Evolutionary conservation across 2,113 vertebrate genomes (phyloP), one percentile per base, ranked within the genome.

Genomic region (Spizaetus ornatus): DNA sequence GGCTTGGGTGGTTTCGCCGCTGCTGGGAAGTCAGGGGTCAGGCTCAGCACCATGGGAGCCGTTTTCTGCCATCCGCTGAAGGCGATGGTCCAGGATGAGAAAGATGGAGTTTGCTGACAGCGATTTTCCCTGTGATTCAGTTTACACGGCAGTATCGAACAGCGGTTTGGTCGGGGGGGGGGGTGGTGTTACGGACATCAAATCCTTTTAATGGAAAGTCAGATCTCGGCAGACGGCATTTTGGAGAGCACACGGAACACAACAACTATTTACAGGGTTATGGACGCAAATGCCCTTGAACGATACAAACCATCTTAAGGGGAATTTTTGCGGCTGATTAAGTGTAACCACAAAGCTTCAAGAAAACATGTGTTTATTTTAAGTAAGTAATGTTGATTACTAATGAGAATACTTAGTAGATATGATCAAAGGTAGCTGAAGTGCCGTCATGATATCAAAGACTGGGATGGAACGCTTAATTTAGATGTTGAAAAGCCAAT

Each of bases 341-440:
- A 97, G 97, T 0, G 47, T 94, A 96, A 97, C 96, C 96, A 86
- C 95, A 97, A 91, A 96, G 95, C 96, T 97, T 97, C 88, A 92
- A 97, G 97, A 97, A 97, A 97, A 97, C 94, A 97, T 96, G 92
- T 97, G 96, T 96, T 97, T 97, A 97, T 97, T 97, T 97, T 97
- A 97, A 97, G 95, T 97, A 97, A 97, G 96, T 95, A 94, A 97
- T 97, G 95, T 96, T 97, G 96, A 97, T 97, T 97, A 97, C 95
- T 97, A 97, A 97, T 97, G 97, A 95, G 95, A 95, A 95, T 94
- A 95, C 96, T 97, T 97, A 96, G 97, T 95, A 97, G 97, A 97
- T 97, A 97, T 86, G 97, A 97, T 97, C 94, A 97, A 97, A 97
- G 97, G 94, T 96, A 97, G 90, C 94, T 91, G 96, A 92, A 97